Evolutionary conservation across 2,797 vertebrate species (phyloP), one percentile per base, ranked within the genome.

Genomic region (Adelosebastes latens): DNA sequence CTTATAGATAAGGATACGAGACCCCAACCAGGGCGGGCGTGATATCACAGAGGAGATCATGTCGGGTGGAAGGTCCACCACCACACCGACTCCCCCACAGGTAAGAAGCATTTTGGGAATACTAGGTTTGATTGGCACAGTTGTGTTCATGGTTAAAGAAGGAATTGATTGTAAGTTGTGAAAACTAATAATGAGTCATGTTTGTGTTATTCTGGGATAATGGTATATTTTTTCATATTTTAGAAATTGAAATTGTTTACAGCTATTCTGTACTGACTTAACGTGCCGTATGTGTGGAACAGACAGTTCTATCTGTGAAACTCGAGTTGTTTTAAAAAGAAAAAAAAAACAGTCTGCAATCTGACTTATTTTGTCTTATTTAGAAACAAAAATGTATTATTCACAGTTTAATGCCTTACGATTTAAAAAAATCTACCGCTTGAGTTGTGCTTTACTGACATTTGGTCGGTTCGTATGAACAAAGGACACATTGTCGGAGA

Each of bases 31-130:
- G 95, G 99, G 99, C 0, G 99, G 99, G 39, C 97, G 97, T 75
- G 99, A 99, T 90, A 98, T 99, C 87, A 99, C 99, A 5, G 98
- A 99, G 75, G 99, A 99, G 94, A 99, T 99, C 77, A 98, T 99
- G 97, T 98, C 98, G 5, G 98, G 98, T 90, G 98, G 97, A 81
- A 96, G 97, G 81, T 97, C 97, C 8, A 94, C 97, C 84, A 97
- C 98, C 62, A 99, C 99, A 27, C 98, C 99, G 1, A 99, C 98
- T 65, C 98, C 98, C 85, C 97, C 98, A 27, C 98, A 99, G 97
- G 99, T 99, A 95, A 91, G 87, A 62, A 22, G 14, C 7, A 46
- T 34, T 55, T 52, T 64, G 3, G 14, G 12, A 53, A 34, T 13
- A 29, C 13, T 18, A n/a, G 25, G 27, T 49, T 80, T 12, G 22